A percentile compares a stretch with the other conserved stretches of the same genome.
phyloP scores from a whole-genome alignment of 2,797 vertebrate genomes.

The Chelon auratus region DNA sequence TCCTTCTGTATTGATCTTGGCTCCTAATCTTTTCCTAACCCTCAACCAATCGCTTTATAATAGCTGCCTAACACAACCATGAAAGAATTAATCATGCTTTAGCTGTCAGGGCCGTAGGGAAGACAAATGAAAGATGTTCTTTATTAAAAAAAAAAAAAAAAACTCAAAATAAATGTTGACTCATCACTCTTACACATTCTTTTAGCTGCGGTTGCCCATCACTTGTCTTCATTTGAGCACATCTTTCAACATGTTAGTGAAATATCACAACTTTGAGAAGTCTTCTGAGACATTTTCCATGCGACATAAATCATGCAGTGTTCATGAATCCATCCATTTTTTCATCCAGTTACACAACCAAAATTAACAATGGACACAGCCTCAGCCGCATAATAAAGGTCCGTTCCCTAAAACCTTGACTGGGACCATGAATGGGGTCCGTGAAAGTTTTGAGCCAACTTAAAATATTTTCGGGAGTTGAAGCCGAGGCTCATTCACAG shows the following conservation, averaged over 20 bases:
- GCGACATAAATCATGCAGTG: slow-evolving; percentile 44
- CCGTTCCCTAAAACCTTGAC: slow-evolving; percentile 38
- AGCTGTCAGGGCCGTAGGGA: slow-evolving; percentile 14
- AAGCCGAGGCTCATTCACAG: slow-evolving; percentile 59
- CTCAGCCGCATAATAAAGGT: slow-evolving; percentile 37
- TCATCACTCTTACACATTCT: slow-evolving; percentile 34
- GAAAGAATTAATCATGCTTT: slow-evolving; percentile 29
- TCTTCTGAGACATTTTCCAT: slow-evolving; percentile 35
- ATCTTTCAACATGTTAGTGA: slow-evolving; percentile 33
- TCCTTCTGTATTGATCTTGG: slow-evolving; percentile 49
- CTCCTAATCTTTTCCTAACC: slow-evolving; percentile 34
- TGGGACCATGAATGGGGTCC: slow-evolving; percentile 34
- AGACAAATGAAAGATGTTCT: slow-evolving; percentile 27
- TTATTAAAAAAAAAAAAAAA: background rate
- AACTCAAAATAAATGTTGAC: slow-evolving; percentile 5
- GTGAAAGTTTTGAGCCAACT: slow-evolving; percentile 57
- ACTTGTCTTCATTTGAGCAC: slow-evolving; percentile 35
- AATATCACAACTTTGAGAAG: slow-evolving; percentile 38
- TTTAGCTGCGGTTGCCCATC: slow-evolving; percentile 45
- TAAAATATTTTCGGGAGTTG: slow-evolving; percentile 61
- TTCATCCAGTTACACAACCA: slow-evolving; percentile 42
- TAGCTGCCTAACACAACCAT: slow-evolving; percentile 4
- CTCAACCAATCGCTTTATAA: slow-evolving; percentile 21
- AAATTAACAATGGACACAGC: slow-evolving; percentile 55
- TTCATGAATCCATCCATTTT: slow-evolving; percentile 39